phyloP scores from a whole-genome alignment of 2,888 invertebrate species.

The Eilema griseolum region DNA sequence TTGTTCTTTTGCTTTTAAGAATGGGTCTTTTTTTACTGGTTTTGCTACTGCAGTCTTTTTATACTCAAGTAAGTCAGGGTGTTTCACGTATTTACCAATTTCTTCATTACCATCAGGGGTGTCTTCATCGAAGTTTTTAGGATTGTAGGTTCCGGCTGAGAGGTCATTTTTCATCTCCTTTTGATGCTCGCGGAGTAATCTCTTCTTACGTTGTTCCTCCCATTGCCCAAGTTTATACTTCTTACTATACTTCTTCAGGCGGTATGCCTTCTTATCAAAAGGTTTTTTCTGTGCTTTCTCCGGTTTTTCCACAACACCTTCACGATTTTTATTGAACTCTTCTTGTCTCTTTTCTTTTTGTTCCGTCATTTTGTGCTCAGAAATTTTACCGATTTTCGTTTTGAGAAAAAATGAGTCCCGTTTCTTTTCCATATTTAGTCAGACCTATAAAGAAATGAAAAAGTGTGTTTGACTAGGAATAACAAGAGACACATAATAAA shows the following conservation, averaged over 20 bases:
- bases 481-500: conserved; percentile 29
- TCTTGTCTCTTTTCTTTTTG: conserved; percentile 59
- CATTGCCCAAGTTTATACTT: conserved; percentile 90
- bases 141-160: conserved; percentile 75
- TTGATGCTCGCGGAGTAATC: conserved; percentile 85
- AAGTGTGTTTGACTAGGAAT: conserved; percentile 79
- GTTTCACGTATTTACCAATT: conserved; percentile 75
- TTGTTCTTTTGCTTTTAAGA: conserved; percentile 84
- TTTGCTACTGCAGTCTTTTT: conserved; percentile 48
- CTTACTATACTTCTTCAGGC: conserved; percentile 90
- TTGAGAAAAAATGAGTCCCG: conserved; percentile 72
- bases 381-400: conserved; percentile 56
- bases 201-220: conserved; percentile 89
- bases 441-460: conserved; percentile 84
- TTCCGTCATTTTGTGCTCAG: conserved; percentile 28
- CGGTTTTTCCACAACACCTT: conserved; percentile 36
- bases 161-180: conserved; percentile 85
- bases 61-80: conserved; percentile 76
- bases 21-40: conserved; percentile 70
- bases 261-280: conserved; percentile 90
- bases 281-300: conserved; percentile 86
- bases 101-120: conserved; percentile 60
- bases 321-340: conserved; percentile 67
- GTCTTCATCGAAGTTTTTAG: conserved; percentile 83
- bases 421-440: conserved; percentile 74